Conservation (phyloP, 2,888 invertebrate species). For the Rhodophaea formosa region DNA sequence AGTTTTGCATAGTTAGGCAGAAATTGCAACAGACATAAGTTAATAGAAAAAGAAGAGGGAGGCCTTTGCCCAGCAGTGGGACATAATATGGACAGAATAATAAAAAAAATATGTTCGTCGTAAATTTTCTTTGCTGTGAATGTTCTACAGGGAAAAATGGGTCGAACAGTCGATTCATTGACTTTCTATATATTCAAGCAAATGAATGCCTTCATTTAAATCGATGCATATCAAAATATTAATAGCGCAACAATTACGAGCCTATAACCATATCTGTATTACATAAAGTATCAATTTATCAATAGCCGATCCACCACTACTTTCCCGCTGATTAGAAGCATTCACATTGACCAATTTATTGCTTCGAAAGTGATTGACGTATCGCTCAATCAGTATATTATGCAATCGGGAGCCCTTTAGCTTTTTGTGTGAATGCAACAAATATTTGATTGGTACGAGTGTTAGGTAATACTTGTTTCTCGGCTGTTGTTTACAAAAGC, state of each 20-base stretch:
- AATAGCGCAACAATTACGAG: not conserved
- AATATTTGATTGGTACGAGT: not conserved
- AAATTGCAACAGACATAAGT: too few species aligned
- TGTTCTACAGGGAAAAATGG: too few species aligned
- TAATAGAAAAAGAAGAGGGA: too few species aligned
- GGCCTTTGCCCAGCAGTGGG: too few species aligned
- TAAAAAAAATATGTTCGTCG: too few species aligned
- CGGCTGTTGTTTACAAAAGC: not conserved
- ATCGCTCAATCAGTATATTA: slow-evolving; percentile 15
- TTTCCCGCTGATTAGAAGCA: slow-evolving; percentile 29
- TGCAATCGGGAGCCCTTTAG: slow-evolving; percentile 18
- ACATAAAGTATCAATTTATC: slow-evolving; percentile 18
- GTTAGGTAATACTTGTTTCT: not conserved
- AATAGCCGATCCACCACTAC: slow-evolving; percentile 21
- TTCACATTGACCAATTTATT: slow-evolving; percentile 20
- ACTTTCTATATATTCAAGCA: too few species aligned
- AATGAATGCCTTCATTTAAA: too few species aligned
- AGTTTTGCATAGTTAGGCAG: too few species aligned
- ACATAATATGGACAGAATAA: too few species aligned
- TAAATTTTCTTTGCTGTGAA: too few species aligned
- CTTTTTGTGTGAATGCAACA: slow-evolving; percentile 4
- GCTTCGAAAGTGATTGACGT: slow-evolving; percentile 17
- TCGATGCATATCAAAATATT: not conserved
- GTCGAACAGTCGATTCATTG: too few species aligned
- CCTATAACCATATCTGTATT: slow-evolving; percentile 4